Conservation (phyloP, 2,797 vertebrate genomes). For the Chelon auratus region DNA sequence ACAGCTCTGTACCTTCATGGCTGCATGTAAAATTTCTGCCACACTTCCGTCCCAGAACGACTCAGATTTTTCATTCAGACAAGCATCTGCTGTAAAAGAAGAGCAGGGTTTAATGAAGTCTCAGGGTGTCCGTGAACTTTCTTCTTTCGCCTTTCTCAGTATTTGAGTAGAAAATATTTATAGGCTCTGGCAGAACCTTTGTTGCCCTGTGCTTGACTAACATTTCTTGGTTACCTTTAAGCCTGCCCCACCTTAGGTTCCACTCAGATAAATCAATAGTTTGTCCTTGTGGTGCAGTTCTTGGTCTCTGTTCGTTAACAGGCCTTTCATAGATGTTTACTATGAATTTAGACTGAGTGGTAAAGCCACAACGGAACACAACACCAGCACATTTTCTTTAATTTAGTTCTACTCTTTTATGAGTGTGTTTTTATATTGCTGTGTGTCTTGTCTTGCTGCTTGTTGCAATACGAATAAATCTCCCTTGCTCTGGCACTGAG, state of each 20-base stretch:
- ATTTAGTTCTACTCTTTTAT: too few species aligned
- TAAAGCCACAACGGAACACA: too few species aligned
- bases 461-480: too few species aligned
- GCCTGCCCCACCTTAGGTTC: slow-evolving; percentile 11
- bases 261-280: slow-evolving; percentile 34
- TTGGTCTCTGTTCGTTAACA: slow-evolving; percentile 14
- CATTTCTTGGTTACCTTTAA: slow-evolving; percentile 35
- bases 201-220: slow-evolving; percentile 19
- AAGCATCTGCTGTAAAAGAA: slow-evolving; percentile 36
- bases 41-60: slow-evolving; percentile 12
- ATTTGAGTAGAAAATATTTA: slow-evolving; percentile 61
- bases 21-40: slow-evolving; percentile 12
- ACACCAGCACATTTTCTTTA: too few species aligned
- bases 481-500: too few species aligned
- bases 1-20: slow-evolving; percentile 9
- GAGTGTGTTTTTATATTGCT: too few species aligned
- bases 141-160: slow-evolving; percentile 32
- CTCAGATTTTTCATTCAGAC: slow-evolving; percentile 37
- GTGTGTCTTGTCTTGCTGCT: too few species aligned
- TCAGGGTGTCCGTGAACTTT: slow-evolving; percentile 56
- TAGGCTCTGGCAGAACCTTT: slow-evolving; percentile 48
- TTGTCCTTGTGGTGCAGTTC: slow-evolving; percentile 28
- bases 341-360: too few species aligned
- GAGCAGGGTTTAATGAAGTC: slow-evolving; percentile 62
- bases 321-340: background rate